Base-by-base conservation (phyloP, 2,888 invertebrate genomes). In the Hybos culiciformis region DNA sequence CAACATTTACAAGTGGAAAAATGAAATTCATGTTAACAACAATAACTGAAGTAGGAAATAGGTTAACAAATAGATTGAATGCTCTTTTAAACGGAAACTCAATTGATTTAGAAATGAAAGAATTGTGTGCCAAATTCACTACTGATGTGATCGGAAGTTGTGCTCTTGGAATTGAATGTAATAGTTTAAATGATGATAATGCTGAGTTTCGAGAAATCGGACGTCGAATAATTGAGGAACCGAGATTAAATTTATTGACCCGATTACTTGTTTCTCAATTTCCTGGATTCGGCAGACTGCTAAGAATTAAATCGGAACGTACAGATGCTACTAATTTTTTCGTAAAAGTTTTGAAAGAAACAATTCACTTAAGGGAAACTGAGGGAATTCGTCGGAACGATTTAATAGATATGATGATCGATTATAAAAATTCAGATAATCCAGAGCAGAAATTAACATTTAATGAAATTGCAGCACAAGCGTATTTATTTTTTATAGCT, bases 1-100 rank as follows among this genome's bases (percentile, higher is more conserved):
- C 71, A 2, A 67, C 70, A 0, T 73, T 72, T 50, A 68, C 70
- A 5, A 65, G 69, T 0, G 65, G 68, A 5, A 71, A 70, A 55
- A 69, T 72, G 60, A 70, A 66, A 45, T 59, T 57, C 26, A 69
- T 71, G 69, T 63, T 67, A 49, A 56, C 60, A n/a, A 59, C 59
- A 0, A 55, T 70, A 12, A 53, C 59, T 3, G 50, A 58, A 6
- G 66, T 68, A 24, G 59, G 57, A 0, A 48, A 60, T 3, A 48
- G 54, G 2, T 57, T 62, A 37, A 8, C 41, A 3, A 11, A 41
- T 5, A 54, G 51, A 31, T 36, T 54, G 46, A 37, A 53, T 57
- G 4, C 53, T n/a, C 26, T 14, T n/a, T 20, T 17, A 15, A 3
- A 47, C 5, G 3, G 20, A 0, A 17, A 33, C 2, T 51, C 48